Evolutionary conservation across 2,888 invertebrate species (phyloP).

Genomic region (Ligdia adustata): DNA sequence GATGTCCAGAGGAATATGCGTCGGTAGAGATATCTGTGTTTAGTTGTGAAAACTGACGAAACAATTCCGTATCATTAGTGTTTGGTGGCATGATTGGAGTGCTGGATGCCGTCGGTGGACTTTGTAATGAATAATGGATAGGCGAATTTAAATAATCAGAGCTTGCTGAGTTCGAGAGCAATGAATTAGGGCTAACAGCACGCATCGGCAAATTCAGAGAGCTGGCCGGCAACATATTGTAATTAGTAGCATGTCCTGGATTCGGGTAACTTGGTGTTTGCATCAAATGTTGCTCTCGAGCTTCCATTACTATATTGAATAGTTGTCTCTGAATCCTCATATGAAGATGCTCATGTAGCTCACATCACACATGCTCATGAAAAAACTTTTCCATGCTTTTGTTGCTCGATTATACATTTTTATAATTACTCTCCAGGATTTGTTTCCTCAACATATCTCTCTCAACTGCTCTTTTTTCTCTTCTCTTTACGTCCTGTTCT

Average conservation of each 20-base stretch:
- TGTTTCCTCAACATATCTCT: constrained; percentile 15
- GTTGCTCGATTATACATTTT: constrained; percentile 11
- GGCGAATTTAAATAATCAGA: constrained; percentile 21
- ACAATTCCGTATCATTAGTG: constrained; percentile 23
- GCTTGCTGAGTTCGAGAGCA: constrained; percentile 25
- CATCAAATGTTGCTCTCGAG: constrained; percentile 1
- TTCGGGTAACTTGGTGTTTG: constrained; percentile 1
- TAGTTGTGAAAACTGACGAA: constrained; percentile 22
- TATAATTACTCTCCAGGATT: neutral
- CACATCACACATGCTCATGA: constrained; percentile 5
- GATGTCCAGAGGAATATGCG: constrained; percentile 7
- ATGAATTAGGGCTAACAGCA: constrained; percentile 21
- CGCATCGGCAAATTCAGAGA: constrained; percentile 19
- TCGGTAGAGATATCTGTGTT: constrained; percentile 16
- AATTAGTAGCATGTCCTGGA: constrained; percentile 16
- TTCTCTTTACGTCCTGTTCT: constrained; percentile 15
- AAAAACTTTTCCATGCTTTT: constrained; percentile 8
- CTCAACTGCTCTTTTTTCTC: constrained; percentile 17
- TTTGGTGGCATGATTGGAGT: constrained; percentile 25
- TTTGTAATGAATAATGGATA: constrained; percentile 25
- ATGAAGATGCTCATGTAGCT: constrained; percentile 14
- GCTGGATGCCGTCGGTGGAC: constrained; percentile 25
- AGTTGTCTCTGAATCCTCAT: constrained; percentile 10
- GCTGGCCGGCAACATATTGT: constrained; percentile 22
- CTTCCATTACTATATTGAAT: constrained; percentile 16